These are phyloP conservation scores for Ferrisia virgata DNA, from an alignment of 2,888 invertebrate genomes.

Conservation along the genomic window DNA sequence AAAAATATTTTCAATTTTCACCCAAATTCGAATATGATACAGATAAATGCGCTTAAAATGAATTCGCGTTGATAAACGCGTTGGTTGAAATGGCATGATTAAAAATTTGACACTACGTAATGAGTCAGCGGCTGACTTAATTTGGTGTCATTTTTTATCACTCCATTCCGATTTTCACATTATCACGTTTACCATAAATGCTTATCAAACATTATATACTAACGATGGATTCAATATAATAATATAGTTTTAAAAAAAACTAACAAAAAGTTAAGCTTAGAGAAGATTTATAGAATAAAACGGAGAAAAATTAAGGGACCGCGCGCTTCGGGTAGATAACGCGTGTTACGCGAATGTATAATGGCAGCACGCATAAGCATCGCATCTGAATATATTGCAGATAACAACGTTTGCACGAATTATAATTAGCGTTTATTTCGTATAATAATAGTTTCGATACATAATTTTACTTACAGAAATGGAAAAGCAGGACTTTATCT, in stretches of 20 bases:
- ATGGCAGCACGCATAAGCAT: conserved; percentile 43
- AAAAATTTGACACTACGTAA: not conserved
- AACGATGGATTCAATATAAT: not conserved
- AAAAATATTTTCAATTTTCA: not conserved
- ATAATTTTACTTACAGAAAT: conserved; percentile 39
- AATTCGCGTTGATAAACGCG: not conserved
- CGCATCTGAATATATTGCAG: not conserved
- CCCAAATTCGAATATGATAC: not conserved
- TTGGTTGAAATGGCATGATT: not conserved
- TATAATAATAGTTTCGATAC: not conserved
- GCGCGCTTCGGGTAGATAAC: conserved; percentile 35
- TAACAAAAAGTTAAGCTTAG: not conserved
- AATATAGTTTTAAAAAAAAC: not conserved
- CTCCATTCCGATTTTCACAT: conserved; percentile 26
- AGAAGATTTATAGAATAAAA: not conserved
- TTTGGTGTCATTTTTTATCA: conserved; percentile 39
- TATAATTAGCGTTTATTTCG: not conserved
- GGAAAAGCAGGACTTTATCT: conserved; percentile 44
- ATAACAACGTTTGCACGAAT: not conserved
- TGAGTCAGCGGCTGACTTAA: conserved; percentile 24
- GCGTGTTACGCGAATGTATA: conserved; percentile 43
- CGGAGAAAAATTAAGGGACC: not conserved
- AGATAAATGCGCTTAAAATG: not conserved
- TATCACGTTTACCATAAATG: conserved; percentile 40
- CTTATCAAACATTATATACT: conserved; percentile 32